These are phyloP conservation scores for Syngnathus acus DNA, from an alignment of 2,797 vertebrate species.

Conservation along the genomic window DNA sequence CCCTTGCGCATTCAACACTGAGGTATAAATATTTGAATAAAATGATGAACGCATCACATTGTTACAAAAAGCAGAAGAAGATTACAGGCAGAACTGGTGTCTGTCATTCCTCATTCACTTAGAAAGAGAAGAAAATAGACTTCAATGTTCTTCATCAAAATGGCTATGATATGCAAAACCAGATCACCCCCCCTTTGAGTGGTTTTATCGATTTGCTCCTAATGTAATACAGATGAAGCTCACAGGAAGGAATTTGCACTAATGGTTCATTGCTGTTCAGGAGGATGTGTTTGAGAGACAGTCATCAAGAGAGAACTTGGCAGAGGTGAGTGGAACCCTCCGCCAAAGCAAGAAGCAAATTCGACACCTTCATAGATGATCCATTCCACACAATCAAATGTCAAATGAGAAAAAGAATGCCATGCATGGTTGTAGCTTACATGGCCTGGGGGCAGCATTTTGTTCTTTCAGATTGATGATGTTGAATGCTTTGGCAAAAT, in stretches of 20 bases:
- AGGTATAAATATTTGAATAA: neutral
- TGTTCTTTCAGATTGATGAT: too few species aligned
- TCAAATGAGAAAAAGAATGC: neutral
- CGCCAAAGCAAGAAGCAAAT: neutral
- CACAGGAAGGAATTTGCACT: neutral
- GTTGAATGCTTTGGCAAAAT: slow-evolving; percentile 2
- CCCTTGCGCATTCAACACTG: too few species aligned
- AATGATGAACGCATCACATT: neutral
- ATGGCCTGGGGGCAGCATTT: too few species aligned
- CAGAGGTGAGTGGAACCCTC: neutral
- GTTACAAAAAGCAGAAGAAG: neutral
- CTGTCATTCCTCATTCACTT: neutral
- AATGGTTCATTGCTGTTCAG: neutral
- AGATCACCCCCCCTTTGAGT: neutral
- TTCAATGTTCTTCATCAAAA: neutral
- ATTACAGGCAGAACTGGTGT: neutral
- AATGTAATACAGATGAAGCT: slow-evolving; percentile 2
- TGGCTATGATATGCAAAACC: neutral
- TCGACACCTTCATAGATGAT: neutral
- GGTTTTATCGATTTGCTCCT: slow-evolving; percentile 1
- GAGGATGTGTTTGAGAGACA: neutral
- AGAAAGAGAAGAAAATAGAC: neutral
- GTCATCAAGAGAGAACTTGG: neutral
- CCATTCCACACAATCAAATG: too few species aligned
- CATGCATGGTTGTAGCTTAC: neutral